A percentile compares a stretch with the other conserved stretches of the same genome.
phyloP scores from a whole-genome alignment of 2,113 vertebrate genomes.

The Cygnus buccinator region DNA sequence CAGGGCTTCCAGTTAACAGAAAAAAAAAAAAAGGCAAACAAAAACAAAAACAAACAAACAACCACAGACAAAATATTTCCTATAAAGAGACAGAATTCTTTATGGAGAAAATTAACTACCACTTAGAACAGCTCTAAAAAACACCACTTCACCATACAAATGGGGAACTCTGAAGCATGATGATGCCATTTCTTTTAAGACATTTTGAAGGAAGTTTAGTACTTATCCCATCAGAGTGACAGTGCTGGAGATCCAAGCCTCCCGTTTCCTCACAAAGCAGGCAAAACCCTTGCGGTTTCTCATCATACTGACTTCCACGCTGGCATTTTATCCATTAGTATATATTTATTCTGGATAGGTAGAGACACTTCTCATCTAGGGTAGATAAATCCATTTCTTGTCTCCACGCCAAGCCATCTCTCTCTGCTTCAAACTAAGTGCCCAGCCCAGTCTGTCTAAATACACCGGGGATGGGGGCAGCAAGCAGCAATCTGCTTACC shows the following conservation, averaged over 20 bases:
- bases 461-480: background rate
- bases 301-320: background rate
- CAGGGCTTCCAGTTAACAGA: background rate
- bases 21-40: background rate
- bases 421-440: background rate
- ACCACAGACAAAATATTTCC: background rate
- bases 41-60: no score
- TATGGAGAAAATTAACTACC: background rate
- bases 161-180: background rate
- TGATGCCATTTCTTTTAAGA: background rate
- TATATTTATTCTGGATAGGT: background rate
- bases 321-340: background rate
- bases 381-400: background rate
- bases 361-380: background rate
- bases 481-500: background rate
- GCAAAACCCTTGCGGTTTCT: background rate
- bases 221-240: rapidly evolving
- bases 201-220: background rate
- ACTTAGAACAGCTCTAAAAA: background rate
- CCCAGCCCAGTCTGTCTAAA: background rate
- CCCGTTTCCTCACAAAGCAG: background rate
- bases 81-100: background rate
- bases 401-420: background rate
- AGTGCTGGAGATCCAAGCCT: background rate
- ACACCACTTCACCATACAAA: background rate